These are phyloP conservation scores for Palaemon carinicauda DNA, from an alignment of 1,140 invertebrate species.

Conservation along the genomic window DNA sequence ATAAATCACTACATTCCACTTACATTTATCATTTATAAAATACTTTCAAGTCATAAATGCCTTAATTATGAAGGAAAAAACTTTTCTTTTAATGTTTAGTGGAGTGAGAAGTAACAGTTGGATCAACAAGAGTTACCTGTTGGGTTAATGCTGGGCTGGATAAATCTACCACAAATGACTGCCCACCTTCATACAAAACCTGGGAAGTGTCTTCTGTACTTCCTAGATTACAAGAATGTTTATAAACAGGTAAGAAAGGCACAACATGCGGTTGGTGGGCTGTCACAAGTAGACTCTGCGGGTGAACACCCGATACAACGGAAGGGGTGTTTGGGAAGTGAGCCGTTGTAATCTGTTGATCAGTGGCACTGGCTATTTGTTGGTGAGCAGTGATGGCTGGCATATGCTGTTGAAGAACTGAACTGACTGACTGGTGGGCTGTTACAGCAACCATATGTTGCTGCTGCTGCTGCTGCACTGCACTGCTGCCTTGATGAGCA, in stretches of 20 bases:
- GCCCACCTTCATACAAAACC: slow-evolving; percentile 24
- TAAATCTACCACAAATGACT: slow-evolving; percentile 46
- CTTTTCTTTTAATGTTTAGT: too few species aligned
- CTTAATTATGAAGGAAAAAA: too few species aligned
- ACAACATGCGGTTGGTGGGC: slow-evolving; percentile 40
- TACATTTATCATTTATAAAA: too few species aligned
- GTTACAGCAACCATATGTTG: too few species aligned
- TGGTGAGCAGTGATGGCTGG: background rate
- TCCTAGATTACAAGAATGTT: background rate
- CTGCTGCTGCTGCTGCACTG: too few species aligned
- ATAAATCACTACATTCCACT: too few species aligned
- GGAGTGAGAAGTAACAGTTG: background rate
- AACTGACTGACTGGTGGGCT: too few species aligned
- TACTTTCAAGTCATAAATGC: too few species aligned
- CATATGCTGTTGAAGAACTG: too few species aligned
- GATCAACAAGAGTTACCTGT: slow-evolving; percentile 9
- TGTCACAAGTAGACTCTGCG: slow-evolving; percentile 27
- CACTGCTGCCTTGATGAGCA: too few species aligned
- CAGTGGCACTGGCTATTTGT: slow-evolving; percentile 12
- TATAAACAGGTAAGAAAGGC: background rate
- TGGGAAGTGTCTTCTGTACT: slow-evolving; percentile 1
- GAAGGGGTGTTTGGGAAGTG: background rate
- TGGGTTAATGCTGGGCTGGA: slow-evolving; percentile 39
- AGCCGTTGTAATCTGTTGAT: background rate
- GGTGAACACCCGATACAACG: slow-evolving; percentile 31